Base-by-base conservation (phyloP, 2,888 invertebrate genomes). In the Microplitis manilae region DNA sequence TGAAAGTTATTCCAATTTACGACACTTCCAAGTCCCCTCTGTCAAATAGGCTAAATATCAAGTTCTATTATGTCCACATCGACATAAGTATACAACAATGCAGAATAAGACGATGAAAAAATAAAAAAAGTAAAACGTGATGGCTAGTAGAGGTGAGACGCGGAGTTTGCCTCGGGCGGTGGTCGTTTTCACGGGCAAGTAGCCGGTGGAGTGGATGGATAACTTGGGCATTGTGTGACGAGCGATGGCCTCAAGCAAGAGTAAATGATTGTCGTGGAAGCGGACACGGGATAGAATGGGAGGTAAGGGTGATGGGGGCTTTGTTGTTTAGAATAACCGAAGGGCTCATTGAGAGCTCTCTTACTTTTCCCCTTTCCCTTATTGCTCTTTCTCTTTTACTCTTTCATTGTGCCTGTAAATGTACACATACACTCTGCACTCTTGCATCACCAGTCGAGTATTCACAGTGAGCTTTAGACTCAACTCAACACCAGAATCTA, bases 191-290 rank as follows among this genome's bases (percentile, higher is more conserved):
- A 84, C 83, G 85, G 84, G 82, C 85, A 86, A 86, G 85, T 85
- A 86, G 87, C 84, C 85, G 82, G 64, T 73, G 75, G 85, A 88
- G 86, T 87, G 86, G 87, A 88, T 88, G 87, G 87, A 87, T 87
- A 88, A 88, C 88, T 89, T 87, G 87, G 87, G 84, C 83, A 89
- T 89, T 88, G 88, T 88, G 88, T 88, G 83, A 87, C 84, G 85
- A 86, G 84, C 85, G 85, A 85, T 86, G 85, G 88, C 88, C 89
- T 87, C 83, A 85, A 84, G 89, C 88, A 80, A 87, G 84, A 89
- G 87, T 86, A 87, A 88, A 88, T 88, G 87, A 88, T 88, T 87
- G 88, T 85, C 85, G 84, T 83, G 79, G 81, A 83, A 83, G 81
- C 81, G 79, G 81, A 81, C 79, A 83, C 78, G 82, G 82, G 85